These are phyloP conservation scores for Thalpophila matura DNA, from an alignment of 2,888 invertebrate genomes.

Conservation along the genomic window DNA sequence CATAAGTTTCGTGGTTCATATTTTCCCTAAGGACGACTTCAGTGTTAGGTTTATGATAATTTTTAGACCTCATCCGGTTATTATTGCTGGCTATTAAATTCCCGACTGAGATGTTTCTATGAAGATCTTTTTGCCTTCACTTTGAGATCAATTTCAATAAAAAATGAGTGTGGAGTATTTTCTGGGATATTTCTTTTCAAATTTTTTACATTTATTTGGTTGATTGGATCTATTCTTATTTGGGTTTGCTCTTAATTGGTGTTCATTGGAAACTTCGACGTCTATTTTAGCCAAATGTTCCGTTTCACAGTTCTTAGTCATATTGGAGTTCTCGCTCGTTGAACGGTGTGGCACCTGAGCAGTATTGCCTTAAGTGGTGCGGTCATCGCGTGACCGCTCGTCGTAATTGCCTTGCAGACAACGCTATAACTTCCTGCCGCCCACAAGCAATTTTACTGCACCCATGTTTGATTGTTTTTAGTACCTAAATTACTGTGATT, in stretches of 20 bases:
- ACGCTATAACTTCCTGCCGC: conserved; percentile 22
- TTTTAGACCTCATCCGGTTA: conserved; percentile 77
- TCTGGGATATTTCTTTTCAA: conserved; percentile 29
- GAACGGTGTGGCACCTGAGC: conserved; percentile 36
- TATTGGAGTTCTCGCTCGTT: conserved; percentile 1
- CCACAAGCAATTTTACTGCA: conserved; percentile 49
- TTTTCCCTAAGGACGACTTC: conserved; percentile 71
- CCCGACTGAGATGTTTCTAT: conserved; percentile 72
- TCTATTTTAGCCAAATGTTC: neutral
- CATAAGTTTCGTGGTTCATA: conserved; percentile 37
- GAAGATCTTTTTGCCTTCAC: conserved; percentile 61
- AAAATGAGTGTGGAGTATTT: conserved; percentile 54
- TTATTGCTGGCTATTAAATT: conserved; percentile 77
- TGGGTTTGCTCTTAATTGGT: conserved; percentile 2
- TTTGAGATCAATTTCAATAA: conserved; percentile 57
- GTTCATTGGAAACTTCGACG: neutral
- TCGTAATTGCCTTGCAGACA: conserved; percentile 45
- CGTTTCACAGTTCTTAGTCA: neutral
- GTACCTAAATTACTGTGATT: conserved; percentile 37
- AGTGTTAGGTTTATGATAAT: conserved; percentile 78
- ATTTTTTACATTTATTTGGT: conserved; percentile 25
- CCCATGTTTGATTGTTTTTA: conserved; percentile 44
- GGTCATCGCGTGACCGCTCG: conserved; percentile 46
- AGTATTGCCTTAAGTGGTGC: conserved; percentile 33
- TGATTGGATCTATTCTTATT: conserved; percentile 8